phyloP scores from a whole-genome alignment of 2,797 vertebrate genomes.

The Anas georgica region DNA sequence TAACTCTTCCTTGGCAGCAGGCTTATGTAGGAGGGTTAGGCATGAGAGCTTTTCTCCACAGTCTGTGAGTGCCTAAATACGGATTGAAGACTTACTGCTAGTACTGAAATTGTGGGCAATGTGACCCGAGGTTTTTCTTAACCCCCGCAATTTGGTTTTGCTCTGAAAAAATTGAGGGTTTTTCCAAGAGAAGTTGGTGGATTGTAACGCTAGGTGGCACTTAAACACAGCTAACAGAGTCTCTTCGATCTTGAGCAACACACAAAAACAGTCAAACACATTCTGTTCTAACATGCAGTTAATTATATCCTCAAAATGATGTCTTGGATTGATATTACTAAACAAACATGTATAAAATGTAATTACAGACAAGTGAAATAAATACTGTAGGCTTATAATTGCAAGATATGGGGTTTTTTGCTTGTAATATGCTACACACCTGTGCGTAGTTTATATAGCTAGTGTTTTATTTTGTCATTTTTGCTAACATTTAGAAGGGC shows the following conservation, averaged over 20 bases:
- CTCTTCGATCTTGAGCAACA: constrained; percentile 20
- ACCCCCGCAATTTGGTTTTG: background rate
- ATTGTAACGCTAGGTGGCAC: constrained; percentile 81
- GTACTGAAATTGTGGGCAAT: background rate
- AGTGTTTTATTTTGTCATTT: constrained; percentile 78
- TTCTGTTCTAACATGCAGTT: constrained; percentile 71
- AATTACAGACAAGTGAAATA: constrained; percentile 74
- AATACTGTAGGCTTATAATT: constrained; percentile 71
- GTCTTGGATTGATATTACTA: constrained; percentile 74
- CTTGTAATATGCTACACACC: constrained; percentile 68
- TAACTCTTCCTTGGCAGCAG: background rate
- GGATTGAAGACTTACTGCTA: background rate
- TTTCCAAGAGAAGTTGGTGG: constrained; percentile 40
- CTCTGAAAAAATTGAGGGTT: background rate
- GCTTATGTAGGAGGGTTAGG: background rate
- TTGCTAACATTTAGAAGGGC: constrained; percentile 68
- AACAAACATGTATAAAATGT: constrained; percentile 76
- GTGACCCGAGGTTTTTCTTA: background rate
- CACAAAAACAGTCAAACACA: constrained; percentile 59
- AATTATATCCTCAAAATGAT: constrained; percentile 77
- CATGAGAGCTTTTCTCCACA: background rate
- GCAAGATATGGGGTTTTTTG: constrained; percentile 56
- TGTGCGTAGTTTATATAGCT: constrained; percentile 59
- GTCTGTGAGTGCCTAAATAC: background rate
- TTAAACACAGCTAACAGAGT: constrained; percentile 77